Evolutionary conservation across 37 sponge, comb jelly and placozoan species (phyloP), one percentile per base, ranked within the genome.

Genomic region (Halichondria panicea): DNA sequence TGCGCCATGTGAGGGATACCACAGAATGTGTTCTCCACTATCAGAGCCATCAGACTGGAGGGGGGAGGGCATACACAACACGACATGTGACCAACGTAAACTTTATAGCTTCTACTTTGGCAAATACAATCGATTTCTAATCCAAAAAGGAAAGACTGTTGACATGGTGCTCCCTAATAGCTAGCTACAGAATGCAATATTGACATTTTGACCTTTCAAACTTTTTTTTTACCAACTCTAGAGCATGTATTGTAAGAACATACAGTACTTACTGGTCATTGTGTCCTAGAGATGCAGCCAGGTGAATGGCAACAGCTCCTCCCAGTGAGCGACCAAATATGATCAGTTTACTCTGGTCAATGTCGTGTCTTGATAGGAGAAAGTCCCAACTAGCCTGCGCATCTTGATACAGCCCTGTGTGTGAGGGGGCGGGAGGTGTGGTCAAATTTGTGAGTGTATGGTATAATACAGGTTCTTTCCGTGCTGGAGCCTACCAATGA

Each of bases 11-110:
- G 71, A n/a, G 94, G 96, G 9, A 98, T 98, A 63, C 94, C 84
- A 33, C 96, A 91, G 84, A 98, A 98, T 1, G 92, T 98, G 70
- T 98, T 98, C 87, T 98, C 99, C 25, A 98, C 80, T 15, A 98
- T 82, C 55, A 97, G 64, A 0, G 93, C 93, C 73, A 87, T 79
- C 2, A 91, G 73, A 43, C 92, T 92, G 59, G 12, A 43, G 2
- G 25, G 43, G 27, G 36, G 36, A 31, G 11, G 36, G 15, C 8
- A 72, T 22, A 31, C 4, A n/a, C 3, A 24, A 30, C 21, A 4
- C 3, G 19, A 72, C 43, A 72, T 46, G 43, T 68, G 31, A 18
- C 42, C 8, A 28, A 21, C 8, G 22, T 11, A 66, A 34, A 8
- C 22, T 21, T 66, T 28, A 28, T 66, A 34, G 7, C 19, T 36